Base-by-base conservation (phyloP, 2,888 invertebrate genomes). In the Loripinus fragilis region DNA sequence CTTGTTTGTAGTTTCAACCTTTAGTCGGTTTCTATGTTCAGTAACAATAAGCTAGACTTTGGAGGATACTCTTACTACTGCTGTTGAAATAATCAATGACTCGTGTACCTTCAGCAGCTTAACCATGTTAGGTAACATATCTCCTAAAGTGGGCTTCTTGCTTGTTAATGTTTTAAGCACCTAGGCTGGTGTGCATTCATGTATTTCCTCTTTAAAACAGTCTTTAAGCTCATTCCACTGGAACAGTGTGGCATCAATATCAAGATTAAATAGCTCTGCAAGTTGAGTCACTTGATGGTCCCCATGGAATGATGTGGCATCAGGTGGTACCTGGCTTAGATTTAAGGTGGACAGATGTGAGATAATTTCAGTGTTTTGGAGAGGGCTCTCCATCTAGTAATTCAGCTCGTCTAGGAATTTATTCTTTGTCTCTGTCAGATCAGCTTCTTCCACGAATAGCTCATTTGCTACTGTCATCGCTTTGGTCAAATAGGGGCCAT, bases 1-100 rank as follows among this genome's bases (percentile, higher is more conserved):
- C 33, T 68, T 73, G 42, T 45, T 81, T 25, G 69, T 72, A 5
- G 78, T 78, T 5, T 28, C 8, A 15, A 78, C 78, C n/a, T 45
- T 23, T 2, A 75, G 28, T 25, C n/a, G n/a, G n/a, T n/a, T n/a
- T n/a, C n/a, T n/a, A n/a, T n/a, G n/a, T n/a, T n/a, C n/a, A n/a
- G n/a, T 78, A 69, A 64, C 77, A 30, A 69, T 75, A 15, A 81
- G 45, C 25, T 78, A 41, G 7, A 78, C 81, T 28, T 35, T 48
- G 2, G 77, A 74, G 41, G 75, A 81, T 0, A 76, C 80, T 45
- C 80, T 68, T 50, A 78, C 78, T 7, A 74, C 78, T 23, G 78
- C 65, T 0, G 76, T 81, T 48, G 78, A 75, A 2, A 81, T 38
- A 33, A 81, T 81, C 5, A 81, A 20, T 25, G 73, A 64, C 52